Conservation (phyloP, 2,888 invertebrate genomes). For the Calameuta pallipes region DNA sequence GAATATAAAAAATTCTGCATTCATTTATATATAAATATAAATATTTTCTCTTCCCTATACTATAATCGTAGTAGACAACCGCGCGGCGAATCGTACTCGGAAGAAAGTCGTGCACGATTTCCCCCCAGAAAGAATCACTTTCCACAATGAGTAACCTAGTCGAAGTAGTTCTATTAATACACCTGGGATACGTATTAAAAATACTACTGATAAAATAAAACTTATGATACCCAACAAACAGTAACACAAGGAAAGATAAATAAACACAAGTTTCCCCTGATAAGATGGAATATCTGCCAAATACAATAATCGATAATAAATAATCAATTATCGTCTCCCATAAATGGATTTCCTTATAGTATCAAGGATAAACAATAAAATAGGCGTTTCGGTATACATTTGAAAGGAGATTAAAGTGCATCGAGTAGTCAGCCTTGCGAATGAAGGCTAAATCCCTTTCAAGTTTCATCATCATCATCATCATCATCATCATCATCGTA, state of each 20-base stretch:
- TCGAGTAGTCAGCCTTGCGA: slow-evolving; percentile 52
- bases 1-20: background rate
- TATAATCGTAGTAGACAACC: background rate
- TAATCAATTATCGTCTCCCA: background rate
- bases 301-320: background rate
- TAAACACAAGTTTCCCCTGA: background rate
- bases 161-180: background rate
- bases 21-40: background rate
- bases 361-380: background rate
- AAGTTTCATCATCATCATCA: slow-evolving; percentile 50
- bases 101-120: background rate
- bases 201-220: background rate
- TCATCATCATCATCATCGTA: too few species aligned
- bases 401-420: background rate
- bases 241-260: background rate
- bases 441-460: slow-evolving; percentile 60
- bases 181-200: background rate
- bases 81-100: background rate
- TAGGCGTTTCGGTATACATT: background rate
- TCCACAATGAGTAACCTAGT: background rate
- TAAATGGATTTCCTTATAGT: background rate
- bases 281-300: background rate
- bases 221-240: background rate
- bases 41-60: background rate
- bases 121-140: background rate